These are phyloP conservation scores for Aphelinus atriplicis DNA, from an alignment of 1,140 invertebrate genomes.

Conservation along the genomic window DNA sequence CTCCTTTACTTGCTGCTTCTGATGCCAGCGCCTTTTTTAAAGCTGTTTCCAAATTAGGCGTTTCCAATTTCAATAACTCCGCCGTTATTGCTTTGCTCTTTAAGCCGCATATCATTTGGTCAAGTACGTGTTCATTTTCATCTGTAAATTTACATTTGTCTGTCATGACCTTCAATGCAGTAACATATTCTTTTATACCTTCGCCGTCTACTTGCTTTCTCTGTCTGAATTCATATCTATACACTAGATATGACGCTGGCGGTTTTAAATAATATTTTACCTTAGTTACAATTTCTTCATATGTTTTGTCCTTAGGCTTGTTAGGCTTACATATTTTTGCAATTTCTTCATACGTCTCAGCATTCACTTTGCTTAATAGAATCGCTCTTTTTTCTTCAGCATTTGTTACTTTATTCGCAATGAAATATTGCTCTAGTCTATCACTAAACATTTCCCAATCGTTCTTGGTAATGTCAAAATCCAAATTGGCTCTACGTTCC, in stretches of 20 bases:
- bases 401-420: slow-evolving; percentile 1
- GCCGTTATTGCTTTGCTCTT: slow-evolving; percentile 6
- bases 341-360: neutral
- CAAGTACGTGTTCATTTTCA: slow-evolving; percentile 4
- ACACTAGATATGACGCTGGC: neutral
- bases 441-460: slow-evolving; percentile 8
- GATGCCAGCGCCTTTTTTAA: slow-evolving; percentile 3
- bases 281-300: no score
- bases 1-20: slow-evolving; percentile 6
- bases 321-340: neutral
- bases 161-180: slow-evolving; percentile 1
- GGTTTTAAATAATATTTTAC: slow-evolving; percentile 1
- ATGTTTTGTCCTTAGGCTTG: no score
- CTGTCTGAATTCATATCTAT: slow-evolving; percentile 5
- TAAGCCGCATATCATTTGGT: slow-evolving; percentile 10
- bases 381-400: neutral
- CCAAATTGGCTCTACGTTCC: slow-evolving; percentile 7
- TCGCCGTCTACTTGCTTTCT: neutral
- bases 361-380: slow-evolving; percentile 11
- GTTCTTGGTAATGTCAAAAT: slow-evolving; percentile 9
- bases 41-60: neutral
- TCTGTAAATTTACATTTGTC: slow-evolving; percentile 13
- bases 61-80: slow-evolving; percentile 10
- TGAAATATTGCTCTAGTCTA: slow-evolving; percentile 14
- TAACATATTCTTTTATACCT: neutral